Evolutionary conservation across 1,140 invertebrate genomes (phyloP), one percentile per base, ranked within the genome.

Genomic region (Heliconius hermathena): DNA sequence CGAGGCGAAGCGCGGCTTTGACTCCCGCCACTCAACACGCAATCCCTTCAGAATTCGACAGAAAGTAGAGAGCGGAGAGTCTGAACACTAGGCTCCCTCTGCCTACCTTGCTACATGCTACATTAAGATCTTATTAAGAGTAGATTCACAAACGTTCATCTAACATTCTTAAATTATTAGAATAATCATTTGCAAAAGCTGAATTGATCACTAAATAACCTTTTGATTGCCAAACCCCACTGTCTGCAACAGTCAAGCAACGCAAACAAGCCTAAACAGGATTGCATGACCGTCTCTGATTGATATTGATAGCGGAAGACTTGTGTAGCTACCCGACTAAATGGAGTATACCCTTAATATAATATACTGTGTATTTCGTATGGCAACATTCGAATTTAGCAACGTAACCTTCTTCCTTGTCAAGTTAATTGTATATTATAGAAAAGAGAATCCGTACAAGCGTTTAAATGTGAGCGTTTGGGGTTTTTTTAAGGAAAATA

Each of bases 291-390:
- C 73, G 81, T 82, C 74, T 85, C 85, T 88, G 86, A 90, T 90
- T 90, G 87, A 89, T 87, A 90, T 89, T 88, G 87, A 90, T 87
- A 87, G 89, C 77, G 80, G 82, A 82, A 87, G 81, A 83, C 79
- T 83, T 76, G 49, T 54, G 71, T 71, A 82, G 72, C 74, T 74
- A 82, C 41, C 60, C 74, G 81, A 57, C 81, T 76, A 74, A 82
- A 80, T 82, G 71, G 71, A 83, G 57, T 72, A 57, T 52, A 72
- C 77, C 73, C 70, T 73, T 66, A 66, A 75, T 73, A 60, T 76
- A 72, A 71, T 75, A 74, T 29, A 29, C 54, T 66, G 18, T 16
- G 33, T 38, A 29, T 36, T 16, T 6, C 5, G 0, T 9, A 18
- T 29, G n/a, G 66, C 26, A 70, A 71, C 78, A 75, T 72, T 72